Percentiles rank a stretch among this genome's conserved stretches.
These are phyloP conservation scores for Petrocephalus sullivani DNA, from an alignment of 2,797 vertebrate species.

Conservation along the genomic window DNA sequence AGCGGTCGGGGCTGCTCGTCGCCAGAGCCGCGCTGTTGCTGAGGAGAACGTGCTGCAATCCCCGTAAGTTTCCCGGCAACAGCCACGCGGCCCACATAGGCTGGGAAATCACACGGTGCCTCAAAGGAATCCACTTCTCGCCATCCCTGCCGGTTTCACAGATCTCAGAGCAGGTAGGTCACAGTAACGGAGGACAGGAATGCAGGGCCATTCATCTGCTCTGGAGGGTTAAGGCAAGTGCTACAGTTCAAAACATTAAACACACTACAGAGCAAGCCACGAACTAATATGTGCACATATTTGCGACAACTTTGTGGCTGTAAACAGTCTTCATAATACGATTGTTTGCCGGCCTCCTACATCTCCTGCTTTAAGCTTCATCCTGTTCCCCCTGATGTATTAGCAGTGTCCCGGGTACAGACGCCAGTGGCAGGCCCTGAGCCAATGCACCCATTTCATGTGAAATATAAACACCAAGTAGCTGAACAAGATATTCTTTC, in stretches of 20 bases:
- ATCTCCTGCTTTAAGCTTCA: neutral
- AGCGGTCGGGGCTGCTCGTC: neutral
- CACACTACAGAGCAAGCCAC: neutral
- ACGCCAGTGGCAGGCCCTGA: neutral
- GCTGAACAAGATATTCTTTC: neutral
- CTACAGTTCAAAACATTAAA: neutral
- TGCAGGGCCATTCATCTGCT: conserved; percentile 6
- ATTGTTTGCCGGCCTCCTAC: neutral
- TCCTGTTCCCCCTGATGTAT: neutral
- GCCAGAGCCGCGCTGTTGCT: neutral
- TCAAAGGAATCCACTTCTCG: conserved; percentile 6
- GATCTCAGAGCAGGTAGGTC: neutral
- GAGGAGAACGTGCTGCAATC: neutral
- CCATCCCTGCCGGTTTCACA: conserved; percentile 1
- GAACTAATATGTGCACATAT: neutral
- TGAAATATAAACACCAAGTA: neutral
- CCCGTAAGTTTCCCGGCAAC: neutral
- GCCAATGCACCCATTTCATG: neutral
- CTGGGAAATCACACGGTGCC: neutral
- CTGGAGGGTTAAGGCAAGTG: neutral
- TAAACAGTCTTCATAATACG: neutral
- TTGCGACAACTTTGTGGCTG: neutral
- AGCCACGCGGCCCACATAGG: neutral
- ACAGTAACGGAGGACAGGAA: neutral
- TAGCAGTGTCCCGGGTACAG: neutral